Base-by-base conservation (phyloP, 2,113 vertebrate species). In the Dendropsophus ebraccatus region DNA sequence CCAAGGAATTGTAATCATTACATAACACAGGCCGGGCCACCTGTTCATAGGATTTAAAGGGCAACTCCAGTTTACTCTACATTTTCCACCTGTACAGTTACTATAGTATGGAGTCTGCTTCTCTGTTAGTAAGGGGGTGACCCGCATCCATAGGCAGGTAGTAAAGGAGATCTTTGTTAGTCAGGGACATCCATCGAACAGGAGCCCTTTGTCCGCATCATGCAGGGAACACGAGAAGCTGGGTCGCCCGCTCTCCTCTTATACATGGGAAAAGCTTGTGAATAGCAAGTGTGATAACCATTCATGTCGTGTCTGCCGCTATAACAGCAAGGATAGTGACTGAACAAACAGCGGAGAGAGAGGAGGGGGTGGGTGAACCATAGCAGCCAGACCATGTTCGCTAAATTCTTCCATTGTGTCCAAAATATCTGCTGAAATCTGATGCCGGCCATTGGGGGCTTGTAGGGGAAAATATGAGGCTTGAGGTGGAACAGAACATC, bases 381-480 rank as follows among this genome's bases (percentile, higher is more conserved):
- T 32, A 21, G 17, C 47, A 13, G 8, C 23, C 41, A 37, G 23
- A 54, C 5, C 4, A 50, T 32, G 60, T 54, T 85, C 30, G 45
- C 56, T 25, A 78, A 52, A 77, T 65, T 69, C 52, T 76, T 85
- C 74, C 30, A 50, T 77, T 78, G 58, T 85, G 74, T 62, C 72
- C 41, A 62, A 67, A 84, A 76, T 84, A 67, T 49, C 35, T 30
- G 9, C 17, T 80, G 76, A 80, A 86, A 80, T 60, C 32, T 80
- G 84, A 85, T 25, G 32, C 84, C 50, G 28, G 35, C n/a, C 19
- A 32, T 30, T 19, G 41, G 73, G 65, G 76, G 47, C 32, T 25
- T 70, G 30, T 13, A 41, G 47, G 74, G 37, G 50, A 70, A 49
- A 83, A 28, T 35, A 41, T 83, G 41, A 6, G 70, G 16, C 70